Base-by-base conservation (phyloP, 2,797 vertebrate species). In the Scleropages formosus region DNA sequence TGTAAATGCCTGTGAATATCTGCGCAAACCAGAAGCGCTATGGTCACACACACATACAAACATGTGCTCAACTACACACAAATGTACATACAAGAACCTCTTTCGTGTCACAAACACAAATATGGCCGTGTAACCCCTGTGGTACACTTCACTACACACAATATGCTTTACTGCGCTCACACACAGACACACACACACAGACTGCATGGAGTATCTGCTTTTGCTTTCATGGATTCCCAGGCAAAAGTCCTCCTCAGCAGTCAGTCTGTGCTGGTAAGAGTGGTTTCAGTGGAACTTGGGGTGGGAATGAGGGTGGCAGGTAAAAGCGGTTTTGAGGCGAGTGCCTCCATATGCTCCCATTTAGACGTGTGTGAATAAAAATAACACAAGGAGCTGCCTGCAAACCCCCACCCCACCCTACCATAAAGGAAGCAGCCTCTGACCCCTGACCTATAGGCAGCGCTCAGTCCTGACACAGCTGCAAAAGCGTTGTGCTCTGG, bases 341-440 rank as follows among this genome's bases (percentile, higher is more conserved):
- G 82, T 84, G 85, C 83, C 90, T 90, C 88, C 89, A 92, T 89
- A 87, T 92, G 88, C 89, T 88, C 74, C 73, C 79, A 86, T 80
- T 83, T 80, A 82, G 81, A 85, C 90, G 89, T 87, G 88, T 92
- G 89, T 89, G 89, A 89, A 89, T 88, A 88, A 86, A n/a, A 86
- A 88, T 90, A 90, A 92, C 84, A 87, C 87, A 88, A 84, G 66
- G 85, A 82, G 82, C 80, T 84, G 6, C 39, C 31, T 39, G 31
- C 39, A 31, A 39, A 2, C 31, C 6, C 31, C 31, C 31, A 31
- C 6, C 31, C n/a, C n/a, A n/a, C n/a, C n/a, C n/a, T n/a, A n/a
- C n/a, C 39, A 39, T 39, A 2, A 31, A 39, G 31, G 31, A 39
- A 39, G 39, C 31, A 39, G 31, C 31, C 2, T 39, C 31, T 39